These are phyloP conservation scores for Kryphioiulus occultus DNA, from an alignment of 2,888 invertebrate species.

Conservation along the genomic window DNA sequence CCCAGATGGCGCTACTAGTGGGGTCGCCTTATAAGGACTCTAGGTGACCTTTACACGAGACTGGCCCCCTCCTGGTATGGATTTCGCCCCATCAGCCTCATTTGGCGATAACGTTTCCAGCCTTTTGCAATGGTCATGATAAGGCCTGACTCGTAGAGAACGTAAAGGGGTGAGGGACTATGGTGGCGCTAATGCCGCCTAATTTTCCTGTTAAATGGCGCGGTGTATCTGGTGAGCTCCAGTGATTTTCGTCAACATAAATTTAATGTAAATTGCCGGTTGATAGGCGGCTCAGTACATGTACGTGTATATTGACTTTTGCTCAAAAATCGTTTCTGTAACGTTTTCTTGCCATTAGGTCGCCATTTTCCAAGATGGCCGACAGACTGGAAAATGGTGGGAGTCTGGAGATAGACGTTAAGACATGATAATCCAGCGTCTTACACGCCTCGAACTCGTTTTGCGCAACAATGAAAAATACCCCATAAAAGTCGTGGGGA, in stretches of 20 bases:
- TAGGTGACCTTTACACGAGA: too few species aligned
- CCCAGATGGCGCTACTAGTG: too few species aligned
- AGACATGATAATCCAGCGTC: background rate
- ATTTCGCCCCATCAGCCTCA: background rate
- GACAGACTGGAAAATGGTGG: background rate
- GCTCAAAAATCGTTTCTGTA: too few species aligned
- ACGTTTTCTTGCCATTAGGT: too few species aligned
- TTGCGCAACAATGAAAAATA: background rate
- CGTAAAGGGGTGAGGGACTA: background rate
- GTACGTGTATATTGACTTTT: too few species aligned
- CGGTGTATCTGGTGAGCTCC: background rate
- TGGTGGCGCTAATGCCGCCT: background rate
- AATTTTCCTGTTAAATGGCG: conserved; percentile 26
- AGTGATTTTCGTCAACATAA: background rate
- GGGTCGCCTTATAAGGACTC: background rate
- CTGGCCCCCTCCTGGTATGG: background rate
- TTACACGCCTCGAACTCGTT: background rate
- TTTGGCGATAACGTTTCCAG: background rate
- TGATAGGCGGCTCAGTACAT: background rate
- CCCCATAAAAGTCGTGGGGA: background rate
- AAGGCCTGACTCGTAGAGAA: background rate
- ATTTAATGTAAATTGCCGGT: background rate
- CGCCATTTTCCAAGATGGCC: background rate
- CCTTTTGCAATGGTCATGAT: background rate
- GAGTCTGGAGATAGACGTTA: background rate